phyloP scores from a whole-genome alignment of 2,113 vertebrate genomes.

The Nycticryphes semicollaris region DNA sequence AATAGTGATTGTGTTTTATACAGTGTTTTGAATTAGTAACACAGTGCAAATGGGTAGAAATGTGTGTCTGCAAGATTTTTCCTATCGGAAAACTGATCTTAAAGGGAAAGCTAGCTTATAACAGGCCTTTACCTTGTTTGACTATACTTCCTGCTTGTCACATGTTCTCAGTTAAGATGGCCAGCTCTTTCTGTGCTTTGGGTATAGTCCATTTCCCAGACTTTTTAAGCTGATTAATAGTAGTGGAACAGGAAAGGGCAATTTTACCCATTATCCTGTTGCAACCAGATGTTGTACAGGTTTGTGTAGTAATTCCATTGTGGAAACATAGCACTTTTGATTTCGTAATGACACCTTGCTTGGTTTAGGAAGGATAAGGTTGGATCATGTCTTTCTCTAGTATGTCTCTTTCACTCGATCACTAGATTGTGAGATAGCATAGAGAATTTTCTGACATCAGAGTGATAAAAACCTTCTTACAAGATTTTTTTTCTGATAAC shows the following conservation, averaged over 20 bases:
- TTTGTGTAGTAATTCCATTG: not conserved
- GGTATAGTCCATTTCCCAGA: not conserved
- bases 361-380: not conserved
- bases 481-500: not conserved
- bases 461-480: not conserved
- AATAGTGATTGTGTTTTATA: conserved; percentile 16
- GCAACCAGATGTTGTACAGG: not conserved
- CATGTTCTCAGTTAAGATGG: not conserved
- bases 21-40: not conserved
- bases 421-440: not conserved
- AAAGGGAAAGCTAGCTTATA: not conserved
- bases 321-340: not conserved
- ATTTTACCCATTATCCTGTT: not conserved
- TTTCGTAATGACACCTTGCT: not conserved
- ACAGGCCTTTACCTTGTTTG: not conserved
- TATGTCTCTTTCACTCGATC: not conserved
- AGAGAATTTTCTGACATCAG: not conserved
- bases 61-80: not conserved
- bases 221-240: not conserved
- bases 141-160: not conserved
- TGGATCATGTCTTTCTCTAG: not conserved
- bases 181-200: not conserved
- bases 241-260: not conserved
- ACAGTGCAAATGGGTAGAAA: not conserved
- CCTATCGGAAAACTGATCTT: not conserved